Evolutionary conservation across 2,888 invertebrate genomes (phyloP).

Genomic region (Stomorhina lunata): DNA sequence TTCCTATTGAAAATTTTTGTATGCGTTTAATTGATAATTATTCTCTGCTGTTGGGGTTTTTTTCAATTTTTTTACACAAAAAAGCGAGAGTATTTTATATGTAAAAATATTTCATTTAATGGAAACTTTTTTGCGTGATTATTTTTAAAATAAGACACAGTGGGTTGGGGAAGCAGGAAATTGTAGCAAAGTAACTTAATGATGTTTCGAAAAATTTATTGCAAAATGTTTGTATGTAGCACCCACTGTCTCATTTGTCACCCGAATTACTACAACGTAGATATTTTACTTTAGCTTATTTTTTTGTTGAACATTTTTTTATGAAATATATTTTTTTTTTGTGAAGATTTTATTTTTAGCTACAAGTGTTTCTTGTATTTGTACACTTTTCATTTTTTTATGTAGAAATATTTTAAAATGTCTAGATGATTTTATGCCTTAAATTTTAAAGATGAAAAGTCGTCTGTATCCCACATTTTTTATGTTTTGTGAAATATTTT

Average conservation of each 20-base stretch:
- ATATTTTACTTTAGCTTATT: background rate
- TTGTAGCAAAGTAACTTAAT: too few relatives aligned
- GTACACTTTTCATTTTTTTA: background rate
- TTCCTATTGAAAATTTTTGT: background rate
- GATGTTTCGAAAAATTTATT: too few relatives aligned
- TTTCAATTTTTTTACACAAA: conserved; percentile 29
- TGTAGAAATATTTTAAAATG: background rate
- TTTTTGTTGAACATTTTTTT: background rate
- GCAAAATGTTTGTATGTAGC: too few relatives aligned
- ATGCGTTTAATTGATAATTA: conserved; percentile 39
- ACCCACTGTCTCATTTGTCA: too few relatives aligned
- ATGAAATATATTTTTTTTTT: background rate
- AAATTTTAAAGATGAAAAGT: background rate
- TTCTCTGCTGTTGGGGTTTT: background rate
- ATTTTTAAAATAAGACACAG: background rate
- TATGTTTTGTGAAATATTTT: background rate
- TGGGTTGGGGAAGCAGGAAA: background rate
- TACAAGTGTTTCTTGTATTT: background rate
- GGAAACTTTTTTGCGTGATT: conserved; percentile 19
- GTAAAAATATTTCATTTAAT: background rate
- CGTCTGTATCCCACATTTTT: background rate
- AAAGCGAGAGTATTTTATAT: conserved; percentile 7
- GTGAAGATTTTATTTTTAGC: background rate
- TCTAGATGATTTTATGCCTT: background rate
- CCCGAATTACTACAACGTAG: conserved; percentile 13